These are phyloP conservation scores for Nannoperca obscura DNA, from an alignment of 2,797 vertebrate species.

Conservation along the genomic window DNA sequence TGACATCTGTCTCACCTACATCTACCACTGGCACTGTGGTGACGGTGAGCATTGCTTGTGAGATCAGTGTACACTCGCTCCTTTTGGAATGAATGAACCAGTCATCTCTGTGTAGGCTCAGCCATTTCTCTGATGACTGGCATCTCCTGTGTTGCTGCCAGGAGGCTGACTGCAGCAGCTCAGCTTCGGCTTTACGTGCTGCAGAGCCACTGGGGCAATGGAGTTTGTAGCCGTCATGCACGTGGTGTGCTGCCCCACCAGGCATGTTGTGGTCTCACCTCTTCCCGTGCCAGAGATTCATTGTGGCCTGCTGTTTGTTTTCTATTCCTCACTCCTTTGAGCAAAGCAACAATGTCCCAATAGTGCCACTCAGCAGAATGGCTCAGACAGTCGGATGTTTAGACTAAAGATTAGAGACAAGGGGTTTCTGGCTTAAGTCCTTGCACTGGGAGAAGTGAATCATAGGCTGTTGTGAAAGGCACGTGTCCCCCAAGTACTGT, in stretches of 20 bases:
- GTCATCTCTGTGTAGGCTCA: conserved; percentile 52
- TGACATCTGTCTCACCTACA: conserved; percentile 1
- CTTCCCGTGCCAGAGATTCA: conserved; percentile 40
- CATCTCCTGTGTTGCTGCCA: conserved; percentile 55
- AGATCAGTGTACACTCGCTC: conserved; percentile 1
- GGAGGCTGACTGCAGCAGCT: conserved; percentile 55
- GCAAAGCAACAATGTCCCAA: conserved; percentile 27
- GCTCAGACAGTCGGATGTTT: conserved; percentile 37
- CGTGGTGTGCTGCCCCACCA: conserved; percentile 32
- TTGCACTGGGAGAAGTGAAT: conserved; percentile 27
- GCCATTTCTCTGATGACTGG: conserved; percentile 60
- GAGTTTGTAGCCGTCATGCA: conserved; percentile 47
- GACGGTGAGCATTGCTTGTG: background rate
- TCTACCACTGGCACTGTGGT: background rate
- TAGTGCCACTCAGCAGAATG: conserved; percentile 26
- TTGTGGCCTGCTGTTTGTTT: conserved; percentile 30
- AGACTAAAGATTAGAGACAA: conserved; percentile 50
- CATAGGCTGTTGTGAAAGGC: conserved; percentile 26
- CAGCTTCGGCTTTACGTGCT: conserved; percentile 43
- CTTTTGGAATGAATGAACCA: conserved; percentile 42
- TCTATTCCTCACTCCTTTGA: conserved; percentile 37
- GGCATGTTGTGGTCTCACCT: conserved; percentile 36
- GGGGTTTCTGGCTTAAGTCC: conserved; percentile 25
- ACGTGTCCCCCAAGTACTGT: conserved; percentile 25
- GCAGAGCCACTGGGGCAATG: conserved; percentile 41